Conservation (phyloP, 1,140 invertebrate species). For the Idris sp. region DNA sequence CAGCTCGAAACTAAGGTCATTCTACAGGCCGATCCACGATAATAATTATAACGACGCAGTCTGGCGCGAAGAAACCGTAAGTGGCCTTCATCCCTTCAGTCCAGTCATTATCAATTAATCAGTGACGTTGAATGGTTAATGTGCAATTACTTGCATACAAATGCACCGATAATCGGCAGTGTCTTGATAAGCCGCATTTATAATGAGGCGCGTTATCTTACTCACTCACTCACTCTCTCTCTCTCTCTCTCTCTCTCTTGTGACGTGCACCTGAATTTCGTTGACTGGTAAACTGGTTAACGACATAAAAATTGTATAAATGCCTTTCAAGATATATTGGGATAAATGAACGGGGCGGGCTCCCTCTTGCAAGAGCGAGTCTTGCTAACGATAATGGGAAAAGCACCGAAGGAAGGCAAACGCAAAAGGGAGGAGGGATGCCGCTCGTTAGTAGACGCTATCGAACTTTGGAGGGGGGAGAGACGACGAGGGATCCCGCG, state of each 20-base stretch:
- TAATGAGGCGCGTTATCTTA: constrained; percentile 45
- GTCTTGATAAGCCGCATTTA: constrained; percentile 57
- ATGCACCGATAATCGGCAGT: constrained; percentile 54
- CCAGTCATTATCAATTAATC: constrained; percentile 49
- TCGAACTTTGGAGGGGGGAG: constrained; percentile 20
- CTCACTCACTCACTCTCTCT: too few relatives aligned
- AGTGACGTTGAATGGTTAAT: constrained; percentile 51
- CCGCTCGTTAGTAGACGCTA: constrained; percentile 62
- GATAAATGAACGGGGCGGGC: constrained; percentile 41
- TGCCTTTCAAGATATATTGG: constrained; percentile 59
- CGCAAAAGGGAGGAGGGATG: constrained; percentile 27
- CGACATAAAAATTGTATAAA: constrained; percentile 62
- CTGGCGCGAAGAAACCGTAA: constrained; percentile 34
- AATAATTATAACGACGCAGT: constrained; percentile 22
- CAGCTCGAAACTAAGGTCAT: constrained; percentile 10
- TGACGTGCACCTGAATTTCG: constrained; percentile 52
- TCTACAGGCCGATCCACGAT: neutral
- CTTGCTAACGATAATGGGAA: constrained; percentile 64
- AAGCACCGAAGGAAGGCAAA: constrained; percentile 48
- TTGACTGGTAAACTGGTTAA: constrained; percentile 49
- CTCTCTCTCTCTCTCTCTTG: too few relatives aligned
- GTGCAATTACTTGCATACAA: constrained; percentile 48
- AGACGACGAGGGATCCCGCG: constrained; percentile 31
- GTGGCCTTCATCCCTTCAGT: constrained; percentile 23
- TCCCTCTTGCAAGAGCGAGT: constrained; percentile 30